These are phyloP conservation scores for Volucella bombylans DNA, from an alignment of 2,888 invertebrate species.

Conservation along the genomic window DNA sequence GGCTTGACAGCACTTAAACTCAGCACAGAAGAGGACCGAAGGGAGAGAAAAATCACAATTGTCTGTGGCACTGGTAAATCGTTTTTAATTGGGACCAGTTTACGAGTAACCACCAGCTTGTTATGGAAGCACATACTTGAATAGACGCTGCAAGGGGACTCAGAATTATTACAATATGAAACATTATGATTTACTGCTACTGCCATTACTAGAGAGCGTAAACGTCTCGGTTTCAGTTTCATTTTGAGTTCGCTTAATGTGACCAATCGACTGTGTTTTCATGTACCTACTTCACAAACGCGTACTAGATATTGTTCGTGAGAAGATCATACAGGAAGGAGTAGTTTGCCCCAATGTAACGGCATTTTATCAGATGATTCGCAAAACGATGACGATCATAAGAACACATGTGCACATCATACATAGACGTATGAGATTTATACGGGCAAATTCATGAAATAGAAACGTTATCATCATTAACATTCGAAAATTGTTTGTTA, in stretches of 20 bases:
- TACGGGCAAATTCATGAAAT: no score
- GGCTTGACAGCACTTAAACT: conserved; percentile 60
- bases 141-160: conserved; percentile 10
- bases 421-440: no score
- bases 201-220: conserved; percentile 37
- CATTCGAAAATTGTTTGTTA: no score
- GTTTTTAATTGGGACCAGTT: conserved; percentile 68
- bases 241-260: conserved; percentile 20
- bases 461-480: no score
- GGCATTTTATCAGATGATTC: conserved; percentile 20
- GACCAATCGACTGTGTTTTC: conserved; percentile 30
- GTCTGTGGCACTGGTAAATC: conserved; percentile 54
- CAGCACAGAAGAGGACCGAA: conserved; percentile 29
- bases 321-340: conserved; percentile 11
- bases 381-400: neutral
- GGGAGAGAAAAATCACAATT: conserved; percentile 50
- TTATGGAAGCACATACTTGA: conserved; percentile 37
- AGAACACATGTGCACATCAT: neutral
- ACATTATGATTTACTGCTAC: conserved; percentile 54
- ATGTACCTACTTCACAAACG: conserved; percentile 22
- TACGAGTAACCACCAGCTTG: conserved; percentile 48
- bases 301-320: conserved; percentile 32
- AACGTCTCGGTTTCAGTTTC: neutral
- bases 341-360: neutral
- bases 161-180: conserved; percentile 52